Percentiles rank a stretch among this genome's conserved stretches.
These are phyloP conservation scores for Chrysomallon squamiferum DNA, from an alignment of 1,140 invertebrate genomes.

Conservation along the genomic window DNA sequence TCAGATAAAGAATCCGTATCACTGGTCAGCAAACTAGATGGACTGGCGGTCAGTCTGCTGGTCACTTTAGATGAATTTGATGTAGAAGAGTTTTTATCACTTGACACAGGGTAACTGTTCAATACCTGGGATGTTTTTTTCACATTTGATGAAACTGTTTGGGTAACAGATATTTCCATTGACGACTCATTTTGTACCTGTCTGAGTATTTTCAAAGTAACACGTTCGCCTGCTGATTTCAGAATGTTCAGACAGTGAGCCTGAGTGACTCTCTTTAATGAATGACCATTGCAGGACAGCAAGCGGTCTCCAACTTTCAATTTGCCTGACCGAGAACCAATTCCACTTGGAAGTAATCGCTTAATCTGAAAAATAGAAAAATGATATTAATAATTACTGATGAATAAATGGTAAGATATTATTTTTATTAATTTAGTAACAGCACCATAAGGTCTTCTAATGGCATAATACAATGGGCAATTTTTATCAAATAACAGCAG, in stretches of 20 bases:
- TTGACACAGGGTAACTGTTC: too few relatives aligned
- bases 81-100: too few relatives aligned
- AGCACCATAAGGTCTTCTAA: too few relatives aligned
- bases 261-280: constrained; percentile 28
- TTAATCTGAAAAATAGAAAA: constrained; percentile 30
- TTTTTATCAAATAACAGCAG: neutral
- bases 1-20: neutral
- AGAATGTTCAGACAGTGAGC: constrained; percentile 35
- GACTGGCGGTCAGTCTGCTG: too few relatives aligned
- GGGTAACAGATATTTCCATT: neutral
- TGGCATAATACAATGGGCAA: too few relatives aligned
- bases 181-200: neutral
- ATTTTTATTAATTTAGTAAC: too few relatives aligned
- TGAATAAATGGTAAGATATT: too few relatives aligned
- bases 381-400: too few relatives aligned
- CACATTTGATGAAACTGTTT: too few relatives aligned
- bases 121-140: too few relatives aligned
- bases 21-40: neutral
- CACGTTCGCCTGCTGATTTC: constrained; percentile 24
- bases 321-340: constrained; percentile 15
- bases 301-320: constrained; percentile 31
- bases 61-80: too few relatives aligned
- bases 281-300: constrained; percentile 29
- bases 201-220: constrained; percentile 14
- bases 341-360: constrained; percentile 34